phyloP scores from a whole-genome alignment of 2,113 vertebrate species.

The Leptocoma aspasia region DNA sequence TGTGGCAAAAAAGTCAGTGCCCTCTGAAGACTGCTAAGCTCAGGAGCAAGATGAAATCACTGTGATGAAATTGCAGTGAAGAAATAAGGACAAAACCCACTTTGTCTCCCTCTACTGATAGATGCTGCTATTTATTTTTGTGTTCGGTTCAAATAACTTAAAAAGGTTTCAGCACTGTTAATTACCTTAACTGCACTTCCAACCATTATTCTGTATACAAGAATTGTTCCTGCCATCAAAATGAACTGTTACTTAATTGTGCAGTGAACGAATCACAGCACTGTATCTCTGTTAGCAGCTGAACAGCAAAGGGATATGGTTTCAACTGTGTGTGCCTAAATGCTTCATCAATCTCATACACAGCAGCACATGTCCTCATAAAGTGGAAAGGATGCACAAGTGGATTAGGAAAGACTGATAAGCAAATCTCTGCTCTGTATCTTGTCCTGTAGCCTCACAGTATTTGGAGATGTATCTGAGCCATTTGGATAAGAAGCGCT shows the following conservation, averaged over 20 bases:
- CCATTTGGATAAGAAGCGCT: neutral
- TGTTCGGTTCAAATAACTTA: neutral
- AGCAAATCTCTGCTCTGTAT: neutral
- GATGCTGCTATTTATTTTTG: neutral
- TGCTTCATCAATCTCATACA: neutral
- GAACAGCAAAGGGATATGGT: neutral
- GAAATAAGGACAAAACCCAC: neutral
- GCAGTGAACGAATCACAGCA: neutral
- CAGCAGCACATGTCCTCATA: rapidly evolving
- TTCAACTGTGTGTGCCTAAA: neutral
- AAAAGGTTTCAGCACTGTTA: neutral
- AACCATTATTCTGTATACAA: neutral
- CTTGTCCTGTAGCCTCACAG: neutral
- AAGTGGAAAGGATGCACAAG: neutral
- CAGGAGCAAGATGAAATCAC: neutral
- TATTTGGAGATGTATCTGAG: neutral
- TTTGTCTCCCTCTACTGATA: neutral
- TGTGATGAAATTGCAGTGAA: neutral
- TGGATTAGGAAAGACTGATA: neutral
- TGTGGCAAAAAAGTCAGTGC: neutral
- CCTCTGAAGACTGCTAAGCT: neutral
- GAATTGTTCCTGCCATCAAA: neutral
- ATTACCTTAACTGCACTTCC: neutral
- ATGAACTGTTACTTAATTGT: neutral
- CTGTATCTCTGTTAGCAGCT: neutral